phyloP scores from a whole-genome alignment of 2,113 vertebrate genomes.

The Malurus melanocephalus region DNA sequence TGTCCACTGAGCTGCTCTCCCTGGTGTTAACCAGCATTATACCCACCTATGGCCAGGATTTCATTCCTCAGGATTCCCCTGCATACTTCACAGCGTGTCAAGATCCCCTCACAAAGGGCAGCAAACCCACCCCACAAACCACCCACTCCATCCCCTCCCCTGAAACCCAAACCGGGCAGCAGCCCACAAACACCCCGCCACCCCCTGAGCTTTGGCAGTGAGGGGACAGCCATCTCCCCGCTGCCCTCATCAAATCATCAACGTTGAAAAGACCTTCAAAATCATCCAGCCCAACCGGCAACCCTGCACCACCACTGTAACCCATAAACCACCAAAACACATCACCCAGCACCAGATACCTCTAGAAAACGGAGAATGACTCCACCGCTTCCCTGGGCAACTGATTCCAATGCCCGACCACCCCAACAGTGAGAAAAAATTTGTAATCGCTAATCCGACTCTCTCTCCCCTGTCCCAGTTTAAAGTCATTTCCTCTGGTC shows the following conservation, averaged over 20 bases:
- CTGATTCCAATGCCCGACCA: not conserved
- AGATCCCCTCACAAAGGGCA: not conserved
- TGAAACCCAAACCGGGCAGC: not conserved
- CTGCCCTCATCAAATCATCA: fast-evolving
- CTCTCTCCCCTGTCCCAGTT: not conserved
- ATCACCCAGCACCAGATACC: not conserved
- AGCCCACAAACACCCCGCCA: not conserved
- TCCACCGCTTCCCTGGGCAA: not conserved
- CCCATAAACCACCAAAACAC: not conserved
- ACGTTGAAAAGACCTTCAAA: fast-evolving
- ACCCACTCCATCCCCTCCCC: not conserved
- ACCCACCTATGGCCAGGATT: not conserved
- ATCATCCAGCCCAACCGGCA: not conserved
- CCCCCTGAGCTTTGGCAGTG: not conserved
- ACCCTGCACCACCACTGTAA: not conserved
- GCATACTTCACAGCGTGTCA: fast-evolving
- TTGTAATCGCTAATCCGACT: fast-evolving
- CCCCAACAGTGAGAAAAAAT: not conserved
- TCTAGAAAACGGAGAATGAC: not conserved
- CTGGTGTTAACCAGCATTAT: fast-evolving
- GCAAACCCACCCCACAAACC: no score
- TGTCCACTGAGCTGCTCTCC: not conserved
- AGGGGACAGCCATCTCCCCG: fast-evolving
- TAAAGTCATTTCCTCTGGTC: fast-evolving
- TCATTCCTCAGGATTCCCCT: not conserved